Evolutionary conservation across 2,888 invertebrate species (phyloP).

Genomic region (Hanleya hanleyi): DNA sequence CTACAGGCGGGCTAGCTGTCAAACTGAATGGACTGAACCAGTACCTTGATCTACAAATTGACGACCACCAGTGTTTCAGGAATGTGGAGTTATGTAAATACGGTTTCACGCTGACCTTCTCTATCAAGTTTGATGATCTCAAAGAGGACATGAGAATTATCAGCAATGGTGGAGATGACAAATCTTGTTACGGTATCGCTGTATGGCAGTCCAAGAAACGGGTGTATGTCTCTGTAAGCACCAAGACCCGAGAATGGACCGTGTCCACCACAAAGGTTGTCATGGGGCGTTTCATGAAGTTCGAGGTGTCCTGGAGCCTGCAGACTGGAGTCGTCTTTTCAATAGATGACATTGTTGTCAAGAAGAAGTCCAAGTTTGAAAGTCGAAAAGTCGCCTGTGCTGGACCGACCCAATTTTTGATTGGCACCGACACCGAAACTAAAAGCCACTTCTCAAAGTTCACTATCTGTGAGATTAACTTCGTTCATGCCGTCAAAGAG

Average conservation of each 20-base stretch:
- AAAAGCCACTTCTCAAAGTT: too few species aligned
- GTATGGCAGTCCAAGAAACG: conserved; percentile 37
- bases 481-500: too few species aligned
- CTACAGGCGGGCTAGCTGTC: conserved; percentile 37
- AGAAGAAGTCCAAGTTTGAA: too few species aligned
- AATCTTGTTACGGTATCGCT: conserved; percentile 33
- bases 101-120: conserved; percentile 39
- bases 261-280: conserved; percentile 26
- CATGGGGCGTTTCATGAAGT: conserved; percentile 31
- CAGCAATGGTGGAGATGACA: conserved; percentile 38
- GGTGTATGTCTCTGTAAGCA: conserved; percentile 41
- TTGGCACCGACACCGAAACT: too few species aligned
- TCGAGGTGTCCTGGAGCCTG: conserved; percentile 47
- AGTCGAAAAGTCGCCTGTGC: too few species aligned
- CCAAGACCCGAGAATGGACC: conserved; percentile 36
- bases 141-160: conserved; percentile 40
- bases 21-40: conserved; percentile 33
- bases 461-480: too few species aligned
- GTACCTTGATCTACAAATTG: conserved; percentile 19
- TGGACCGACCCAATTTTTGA: too few species aligned
- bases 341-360: conserved; percentile 38
- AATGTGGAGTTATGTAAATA: conserved; percentile 38
- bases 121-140: conserved; percentile 31
- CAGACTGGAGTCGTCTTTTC: conserved; percentile 42
- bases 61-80: conserved; percentile 32